These are phyloP conservation scores for Octodonta nipae DNA, from an alignment of 2,888 invertebrate species.

Conservation along the genomic window DNA sequence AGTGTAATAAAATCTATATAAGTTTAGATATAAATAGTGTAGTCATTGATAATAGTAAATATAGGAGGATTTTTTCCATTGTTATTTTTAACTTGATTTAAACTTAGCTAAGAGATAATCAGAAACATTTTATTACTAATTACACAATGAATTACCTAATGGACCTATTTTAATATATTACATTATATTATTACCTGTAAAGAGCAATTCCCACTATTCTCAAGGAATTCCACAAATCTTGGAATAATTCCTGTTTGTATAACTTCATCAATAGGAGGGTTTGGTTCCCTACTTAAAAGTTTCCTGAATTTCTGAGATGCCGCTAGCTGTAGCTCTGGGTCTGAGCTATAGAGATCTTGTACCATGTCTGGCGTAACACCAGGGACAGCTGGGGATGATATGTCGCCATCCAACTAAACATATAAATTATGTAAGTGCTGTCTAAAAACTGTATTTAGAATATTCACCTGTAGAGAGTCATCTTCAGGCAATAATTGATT, in stretches of 20 bases:
- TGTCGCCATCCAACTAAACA: slow-evolving; percentile 29
- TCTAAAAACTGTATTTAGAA: slow-evolving; percentile 1
- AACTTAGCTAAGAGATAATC: too few relatives aligned
- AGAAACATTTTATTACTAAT: too few relatives aligned
- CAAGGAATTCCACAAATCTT: slow-evolving; percentile 81
- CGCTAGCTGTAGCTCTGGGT: slow-evolving; percentile 64
- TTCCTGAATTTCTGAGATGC: slow-evolving; percentile 90
- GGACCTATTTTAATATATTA: too few relatives aligned
- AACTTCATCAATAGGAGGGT: slow-evolving; percentile 95
- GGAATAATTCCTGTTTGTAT: slow-evolving; percentile 89
- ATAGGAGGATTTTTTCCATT: too few relatives aligned
- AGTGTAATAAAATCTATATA: too few relatives aligned
- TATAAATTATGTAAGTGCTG: slow-evolving; percentile 1
- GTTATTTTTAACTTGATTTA: too few relatives aligned
- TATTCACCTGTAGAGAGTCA: slow-evolving; percentile 35
- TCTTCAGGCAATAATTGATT: slow-evolving; percentile 31
- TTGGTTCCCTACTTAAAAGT: slow-evolving; percentile 83
- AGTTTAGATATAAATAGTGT: too few relatives aligned
- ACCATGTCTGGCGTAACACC: slow-evolving; percentile 72
- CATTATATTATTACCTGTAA: slow-evolving; percentile 67
- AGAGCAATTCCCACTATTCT: slow-evolving; percentile 67
- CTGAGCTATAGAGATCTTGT: slow-evolving; percentile 61
- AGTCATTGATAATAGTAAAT: too few relatives aligned
- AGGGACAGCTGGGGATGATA: slow-evolving; percentile 33
- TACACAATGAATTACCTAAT: too few relatives aligned